A percentile compares a stretch with the other conserved stretches of the same genome.
These are phyloP conservation scores for Forbesichthys papilliferus DNA, from an alignment of 2,113 vertebrate species.

Conservation along the genomic window DNA sequence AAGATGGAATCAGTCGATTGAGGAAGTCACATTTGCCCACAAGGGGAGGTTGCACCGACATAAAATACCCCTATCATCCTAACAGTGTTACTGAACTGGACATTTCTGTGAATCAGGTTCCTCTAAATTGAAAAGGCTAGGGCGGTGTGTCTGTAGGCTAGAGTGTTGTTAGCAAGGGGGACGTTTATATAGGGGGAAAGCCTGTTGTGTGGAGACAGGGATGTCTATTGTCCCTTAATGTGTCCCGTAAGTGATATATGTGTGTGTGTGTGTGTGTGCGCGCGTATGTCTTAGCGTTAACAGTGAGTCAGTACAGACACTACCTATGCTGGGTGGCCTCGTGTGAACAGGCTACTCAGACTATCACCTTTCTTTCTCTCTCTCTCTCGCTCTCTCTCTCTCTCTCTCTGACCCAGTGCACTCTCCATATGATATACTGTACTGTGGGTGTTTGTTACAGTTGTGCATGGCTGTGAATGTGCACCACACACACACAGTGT, in stretches of 20 bases:
- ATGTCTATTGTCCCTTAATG: constrained; percentile 18
- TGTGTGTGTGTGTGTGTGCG: constrained; percentile 15
- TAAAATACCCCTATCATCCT: not conserved
- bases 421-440: not conserved
- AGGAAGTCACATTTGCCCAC: too few relatives aligned
- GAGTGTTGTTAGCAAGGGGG: not conserved
- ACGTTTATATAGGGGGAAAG: constrained; percentile 12
- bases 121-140: too few relatives aligned
- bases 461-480: not conserved
- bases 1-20: too few relatives aligned
- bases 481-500: constrained; percentile 53
- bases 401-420: not conserved
- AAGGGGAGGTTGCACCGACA: too few relatives aligned
- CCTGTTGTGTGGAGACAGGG: not conserved
- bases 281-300: constrained; percentile 18
- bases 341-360: constrained; percentile 42
- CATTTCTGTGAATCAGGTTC: not conserved
- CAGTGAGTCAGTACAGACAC: constrained; percentile 61
- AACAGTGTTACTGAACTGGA: not conserved
- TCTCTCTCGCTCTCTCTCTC: not conserved
- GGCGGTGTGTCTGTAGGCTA: not conserved
- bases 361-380: constrained; percentile 34
- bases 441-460: constrained; percentile 15
- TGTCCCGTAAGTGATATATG: constrained; percentile 26
- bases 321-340: constrained; percentile 57